phyloP scores from a whole-genome alignment of 2,888 invertebrate species.

The Criorhina ranunculi region DNA sequence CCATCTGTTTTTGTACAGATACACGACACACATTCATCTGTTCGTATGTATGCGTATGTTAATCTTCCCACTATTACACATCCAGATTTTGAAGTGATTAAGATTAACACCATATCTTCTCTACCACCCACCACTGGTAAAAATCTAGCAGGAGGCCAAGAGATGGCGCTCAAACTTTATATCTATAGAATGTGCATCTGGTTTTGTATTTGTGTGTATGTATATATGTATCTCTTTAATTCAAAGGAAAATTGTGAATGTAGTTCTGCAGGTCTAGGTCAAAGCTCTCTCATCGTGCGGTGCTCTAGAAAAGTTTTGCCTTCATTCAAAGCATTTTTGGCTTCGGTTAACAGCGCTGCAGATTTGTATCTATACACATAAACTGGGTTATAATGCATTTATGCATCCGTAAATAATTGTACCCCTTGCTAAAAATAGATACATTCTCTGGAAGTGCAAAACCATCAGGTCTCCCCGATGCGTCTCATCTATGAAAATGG shows the following conservation, averaged over 20 bases:
- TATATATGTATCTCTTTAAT: slow-evolving; percentile 31
- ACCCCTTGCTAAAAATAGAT: slow-evolving; percentile 72
- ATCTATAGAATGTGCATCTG: slow-evolving; percentile 40
- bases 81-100: slow-evolving; percentile 35
- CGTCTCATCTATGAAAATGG: slow-evolving; percentile 32
- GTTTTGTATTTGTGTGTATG: too few relatives aligned
- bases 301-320: slow-evolving; percentile 39
- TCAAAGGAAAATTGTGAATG: slow-evolving; percentile 46
- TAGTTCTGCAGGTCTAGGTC: slow-evolving; percentile 75
- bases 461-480: slow-evolving; percentile 41
- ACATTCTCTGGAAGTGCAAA: slow-evolving; percentile 62
- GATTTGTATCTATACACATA: slow-evolving; percentile 40
- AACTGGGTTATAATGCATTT: slow-evolving; percentile 67
- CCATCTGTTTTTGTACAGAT: slow-evolving; percentile 40
- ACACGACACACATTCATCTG: background rate
- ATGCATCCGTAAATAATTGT: slow-evolving; percentile 72
- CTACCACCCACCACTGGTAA: background rate
- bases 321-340: slow-evolving; percentile 49
- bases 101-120: slow-evolving; percentile 36
- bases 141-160: slow-evolving; percentile 1
- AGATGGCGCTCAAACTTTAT: slow-evolving; percentile 54
- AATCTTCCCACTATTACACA: slow-evolving; percentile 28
- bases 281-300: slow-evolving; percentile 57
- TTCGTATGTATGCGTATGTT: background rate
- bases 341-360: slow-evolving; percentile 50